These are phyloP conservation scores for Malacoraja senta DNA, from an alignment of 2,797 vertebrate species.

Conservation along the genomic window DNA sequence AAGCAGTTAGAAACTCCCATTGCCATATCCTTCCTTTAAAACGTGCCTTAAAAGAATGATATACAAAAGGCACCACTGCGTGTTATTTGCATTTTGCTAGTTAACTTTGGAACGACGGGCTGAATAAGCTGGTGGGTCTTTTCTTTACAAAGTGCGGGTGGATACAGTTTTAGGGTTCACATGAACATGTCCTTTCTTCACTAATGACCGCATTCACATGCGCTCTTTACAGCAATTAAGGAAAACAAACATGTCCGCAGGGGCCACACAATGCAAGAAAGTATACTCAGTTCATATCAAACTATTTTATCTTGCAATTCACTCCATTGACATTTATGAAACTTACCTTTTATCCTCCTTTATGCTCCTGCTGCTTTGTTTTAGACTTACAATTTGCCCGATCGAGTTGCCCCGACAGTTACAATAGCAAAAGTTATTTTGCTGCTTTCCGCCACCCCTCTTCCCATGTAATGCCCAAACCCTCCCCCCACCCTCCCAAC, in stretches of 20 bases:
- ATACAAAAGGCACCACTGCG: background rate
- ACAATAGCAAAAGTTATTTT: conserved; percentile 23
- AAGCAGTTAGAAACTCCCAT: background rate
- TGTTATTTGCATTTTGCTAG: conserved; percentile 20
- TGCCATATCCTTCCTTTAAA: background rate
- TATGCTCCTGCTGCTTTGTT: background rate
- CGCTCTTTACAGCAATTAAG: conserved; percentile 18
- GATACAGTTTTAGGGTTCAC: background rate
- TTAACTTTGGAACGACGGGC: background rate
- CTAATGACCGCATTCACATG: conserved; percentile 30
- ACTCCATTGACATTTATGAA: background rate
- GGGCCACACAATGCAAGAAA: background rate
- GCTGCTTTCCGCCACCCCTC: background rate
- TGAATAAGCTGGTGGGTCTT: background rate
- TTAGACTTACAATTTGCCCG: background rate
- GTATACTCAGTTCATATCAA: conserved; percentile 29
- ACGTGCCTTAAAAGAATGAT: background rate
- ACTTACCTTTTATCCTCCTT: background rate
- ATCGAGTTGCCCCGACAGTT: background rate
- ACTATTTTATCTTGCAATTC: conserved; percentile 3
- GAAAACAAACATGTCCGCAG: conserved; percentile 27
- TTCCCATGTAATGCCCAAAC: too few species aligned
- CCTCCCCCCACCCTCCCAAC: background rate
- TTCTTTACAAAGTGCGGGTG: conserved; percentile 1
- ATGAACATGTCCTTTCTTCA: conserved; percentile 14